Conservation (phyloP, 1,140 invertebrate species). For the Sweltsa coloradensis region DNA sequence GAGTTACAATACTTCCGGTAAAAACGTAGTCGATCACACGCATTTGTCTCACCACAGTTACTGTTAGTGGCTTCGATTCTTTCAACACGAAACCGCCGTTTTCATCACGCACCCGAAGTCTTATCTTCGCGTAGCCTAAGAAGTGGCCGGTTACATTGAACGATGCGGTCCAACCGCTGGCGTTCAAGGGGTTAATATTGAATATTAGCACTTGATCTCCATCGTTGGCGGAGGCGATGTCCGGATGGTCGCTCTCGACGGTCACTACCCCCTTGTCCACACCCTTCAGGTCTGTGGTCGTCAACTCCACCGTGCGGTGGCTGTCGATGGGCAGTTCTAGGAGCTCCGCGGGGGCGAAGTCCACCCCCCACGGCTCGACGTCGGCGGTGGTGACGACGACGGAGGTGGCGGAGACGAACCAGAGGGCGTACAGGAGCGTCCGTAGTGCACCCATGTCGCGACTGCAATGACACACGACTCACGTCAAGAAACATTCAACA, state of each 20-base stretch:
- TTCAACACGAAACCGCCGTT: slow-evolving; percentile 13
- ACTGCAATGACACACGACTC: no score
- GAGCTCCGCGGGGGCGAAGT: slow-evolving; percentile 21
- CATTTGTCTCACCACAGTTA: slow-evolving; percentile 48
- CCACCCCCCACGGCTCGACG: slow-evolving; percentile 19
- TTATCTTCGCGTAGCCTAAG: slow-evolving; percentile 39
- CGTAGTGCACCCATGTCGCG: no score
- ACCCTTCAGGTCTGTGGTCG: slow-evolving; percentile 3
- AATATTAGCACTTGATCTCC: slow-evolving; percentile 17
- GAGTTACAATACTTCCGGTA: slow-evolving; percentile 55
- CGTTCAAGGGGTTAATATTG: slow-evolving; percentile 16
- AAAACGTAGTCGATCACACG: slow-evolving; percentile 64
- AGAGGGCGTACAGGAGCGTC: not conserved
- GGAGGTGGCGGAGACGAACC: not conserved
- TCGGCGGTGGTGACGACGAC: not conserved
- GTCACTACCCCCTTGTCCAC: slow-evolving; percentile 10
- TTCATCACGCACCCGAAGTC: slow-evolving; percentile 18
- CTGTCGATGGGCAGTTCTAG: slow-evolving; percentile 18
- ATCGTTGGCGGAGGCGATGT: slow-evolving; percentile 15
- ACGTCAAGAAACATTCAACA: no score
- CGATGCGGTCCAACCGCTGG: slow-evolving; percentile 29
- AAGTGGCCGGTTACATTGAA: slow-evolving; percentile 45
- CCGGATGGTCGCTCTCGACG: slow-evolving; percentile 14
- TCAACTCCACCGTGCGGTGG: slow-evolving; percentile 12
- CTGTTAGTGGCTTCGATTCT: slow-evolving; percentile 28